Evolutionary conservation across 2,797 vertebrate genomes (phyloP), one percentile per base, ranked within the genome.

Genomic region (Bufotes viridis): DNA sequence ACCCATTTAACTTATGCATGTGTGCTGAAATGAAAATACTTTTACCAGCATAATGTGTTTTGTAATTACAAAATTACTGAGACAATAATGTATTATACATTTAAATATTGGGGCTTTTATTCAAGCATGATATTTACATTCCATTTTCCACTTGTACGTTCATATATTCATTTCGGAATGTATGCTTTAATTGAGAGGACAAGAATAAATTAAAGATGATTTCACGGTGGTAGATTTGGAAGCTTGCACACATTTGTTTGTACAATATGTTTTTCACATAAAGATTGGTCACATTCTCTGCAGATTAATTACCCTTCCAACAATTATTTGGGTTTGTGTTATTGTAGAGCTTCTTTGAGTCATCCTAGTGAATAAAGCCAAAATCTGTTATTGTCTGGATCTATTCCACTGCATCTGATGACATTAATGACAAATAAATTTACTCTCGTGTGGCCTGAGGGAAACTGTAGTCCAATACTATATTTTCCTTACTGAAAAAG

Each of bases 371-470:
- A 63, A 81, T 81, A 63, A 42, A 63, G 79, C 79, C 79, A 81
- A 49, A 63, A 61, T 61, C 58, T 63, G 79, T 81, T 81, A 81
- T 81, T 81, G 79, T 81, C 34, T 81, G 79, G 79, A 81, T 81
- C 58, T 81, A 49, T 63, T 81, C 79, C 79, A 81, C 79, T 49
- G 60, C 60, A 63, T 81, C 60, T 63, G 60, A 65, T 63, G 29
- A 81, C 79, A 81, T 65, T 63, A 81, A 81, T 81, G 79, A 49
- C 60, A 81, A 81, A 81, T 81, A 81, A 81, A 81, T 81, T 63
- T 81, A 81, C 26, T 58, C 78, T 42, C 78, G 49, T 60, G 22
- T 81, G 60, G 79, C 79, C 79, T 63, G 60, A 81, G 79, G 79
- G 79, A 81, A 81, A 81, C 24, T 81, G 29, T 65, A 42, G 60